phyloP scores from a whole-genome alignment of 2,888 invertebrate species.

The Ormyrus rosae region DNA sequence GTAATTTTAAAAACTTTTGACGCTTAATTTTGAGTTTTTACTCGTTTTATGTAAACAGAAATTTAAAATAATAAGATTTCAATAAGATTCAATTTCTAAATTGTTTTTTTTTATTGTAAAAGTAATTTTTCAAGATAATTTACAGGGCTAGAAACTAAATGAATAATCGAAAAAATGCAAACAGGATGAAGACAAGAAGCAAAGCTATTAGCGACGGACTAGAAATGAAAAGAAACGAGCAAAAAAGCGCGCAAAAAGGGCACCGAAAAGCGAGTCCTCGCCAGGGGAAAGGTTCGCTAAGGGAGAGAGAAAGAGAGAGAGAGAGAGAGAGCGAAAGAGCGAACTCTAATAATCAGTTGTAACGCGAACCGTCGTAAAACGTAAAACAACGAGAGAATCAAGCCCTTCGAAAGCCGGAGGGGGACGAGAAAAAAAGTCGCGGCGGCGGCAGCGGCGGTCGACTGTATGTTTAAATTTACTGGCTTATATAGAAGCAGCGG shows the following conservation, averaged over 20 bases:
- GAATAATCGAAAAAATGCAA: background rate
- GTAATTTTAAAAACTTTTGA: no score
- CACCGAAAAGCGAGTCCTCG: background rate
- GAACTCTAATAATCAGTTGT: constrained; percentile 75
- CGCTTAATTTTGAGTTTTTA: no score
- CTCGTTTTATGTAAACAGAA: no score
- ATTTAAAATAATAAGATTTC: no score
- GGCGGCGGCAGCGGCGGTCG: constrained; percentile 35
- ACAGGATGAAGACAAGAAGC: background rate
- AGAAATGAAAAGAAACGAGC: constrained; percentile 1
- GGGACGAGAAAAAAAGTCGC: constrained; percentile 47
- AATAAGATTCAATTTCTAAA: background rate
- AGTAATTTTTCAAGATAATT: background rate
- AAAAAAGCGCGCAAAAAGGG: constrained; percentile 3
- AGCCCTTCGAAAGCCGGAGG: constrained; percentile 57
- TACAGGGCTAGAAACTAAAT: background rate
- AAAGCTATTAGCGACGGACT: constrained; percentile 22
- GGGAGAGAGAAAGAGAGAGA: constrained; percentile 46
- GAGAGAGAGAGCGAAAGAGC: constrained; percentile 53
- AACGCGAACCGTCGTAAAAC: constrained; percentile 74
- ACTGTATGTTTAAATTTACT: constrained; percentile 64
- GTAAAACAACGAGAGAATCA: constrained; percentile 68
- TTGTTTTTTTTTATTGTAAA: background rate
- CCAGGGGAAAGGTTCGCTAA: no score
- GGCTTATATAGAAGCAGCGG: constrained; percentile 47